phyloP scores from a whole-genome alignment of 2,797 vertebrate species.

The Muscicapa striata region DNA sequence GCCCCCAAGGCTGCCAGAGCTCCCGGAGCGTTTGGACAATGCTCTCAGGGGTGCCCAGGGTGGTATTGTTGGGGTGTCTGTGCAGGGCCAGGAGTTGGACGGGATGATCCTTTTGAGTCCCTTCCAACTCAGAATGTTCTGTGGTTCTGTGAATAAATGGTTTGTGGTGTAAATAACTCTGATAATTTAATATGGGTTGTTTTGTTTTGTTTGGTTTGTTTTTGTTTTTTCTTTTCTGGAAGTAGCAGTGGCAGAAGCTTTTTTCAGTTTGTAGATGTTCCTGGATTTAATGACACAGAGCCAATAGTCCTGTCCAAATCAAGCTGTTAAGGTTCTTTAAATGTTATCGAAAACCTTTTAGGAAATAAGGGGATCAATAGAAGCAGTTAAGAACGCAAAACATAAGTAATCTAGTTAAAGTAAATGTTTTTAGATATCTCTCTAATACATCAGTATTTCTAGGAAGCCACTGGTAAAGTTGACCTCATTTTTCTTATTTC shows the following conservation, averaged over 20 bases:
- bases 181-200: neutral
- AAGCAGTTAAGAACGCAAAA: neutral
- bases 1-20: neutral
- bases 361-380: neutral
- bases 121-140: neutral
- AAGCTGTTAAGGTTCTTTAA: neutral
- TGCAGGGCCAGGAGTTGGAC: neutral
- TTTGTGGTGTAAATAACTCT: neutral
- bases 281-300: neutral
- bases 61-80: too few species aligned
- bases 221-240: neutral
- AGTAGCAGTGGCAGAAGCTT: neutral
- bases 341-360: neutral
- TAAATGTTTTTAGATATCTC: neutral
- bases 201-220: fast-evolving
- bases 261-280: neutral
- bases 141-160: neutral
- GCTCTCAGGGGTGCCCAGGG: too few species aligned
- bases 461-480: neutral
- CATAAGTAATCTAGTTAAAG: neutral
- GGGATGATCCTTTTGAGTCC: neutral
- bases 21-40: neutral
- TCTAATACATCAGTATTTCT: neutral
- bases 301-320: neutral
- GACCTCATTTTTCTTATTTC: neutral